These are phyloP conservation scores for Periplaneta americana DNA, from an alignment of 1,140 invertebrate genomes.

Conservation along the genomic window DNA sequence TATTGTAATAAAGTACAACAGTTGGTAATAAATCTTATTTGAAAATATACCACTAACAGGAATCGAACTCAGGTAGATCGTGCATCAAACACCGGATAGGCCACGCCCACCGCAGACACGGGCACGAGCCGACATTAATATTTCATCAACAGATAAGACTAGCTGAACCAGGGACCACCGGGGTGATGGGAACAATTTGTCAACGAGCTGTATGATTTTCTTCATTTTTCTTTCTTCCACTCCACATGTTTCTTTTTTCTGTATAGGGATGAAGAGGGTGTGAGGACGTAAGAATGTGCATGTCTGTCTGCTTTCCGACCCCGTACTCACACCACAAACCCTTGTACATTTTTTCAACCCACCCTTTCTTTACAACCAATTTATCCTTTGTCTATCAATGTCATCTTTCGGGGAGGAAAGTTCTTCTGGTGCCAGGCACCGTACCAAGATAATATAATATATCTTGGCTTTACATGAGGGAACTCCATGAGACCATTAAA, in stretches of 20 bases:
- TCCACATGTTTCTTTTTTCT: neutral
- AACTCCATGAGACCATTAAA: neutral
- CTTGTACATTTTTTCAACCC: neutral
- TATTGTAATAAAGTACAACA: no score
- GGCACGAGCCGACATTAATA: neutral
- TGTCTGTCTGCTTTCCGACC: neutral
- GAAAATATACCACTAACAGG: neutral
- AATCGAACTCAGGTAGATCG: neutral
- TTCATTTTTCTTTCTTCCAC: neutral
- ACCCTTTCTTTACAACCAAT: neutral
- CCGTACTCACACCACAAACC: neutral
- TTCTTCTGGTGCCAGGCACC: neutral
- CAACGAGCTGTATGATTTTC: neutral
- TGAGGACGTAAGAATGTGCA: neutral
- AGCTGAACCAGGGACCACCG: neutral
- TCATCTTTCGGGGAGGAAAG: neutral
- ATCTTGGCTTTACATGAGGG: neutral
- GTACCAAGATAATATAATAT: neutral
- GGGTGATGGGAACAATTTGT: conserved; percentile 9
- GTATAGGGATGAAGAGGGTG: neutral
- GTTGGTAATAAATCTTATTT: no score
- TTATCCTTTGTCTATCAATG: conserved; percentile 12
- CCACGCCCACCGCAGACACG: neutral
- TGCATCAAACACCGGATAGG: neutral
- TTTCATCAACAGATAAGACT: neutral